Percentiles rank a stretch among this genome's conserved stretches.
Evolutionary conservation across 2,113 vertebrate species (phyloP).

Genomic region (Saguinus midas): DNA sequence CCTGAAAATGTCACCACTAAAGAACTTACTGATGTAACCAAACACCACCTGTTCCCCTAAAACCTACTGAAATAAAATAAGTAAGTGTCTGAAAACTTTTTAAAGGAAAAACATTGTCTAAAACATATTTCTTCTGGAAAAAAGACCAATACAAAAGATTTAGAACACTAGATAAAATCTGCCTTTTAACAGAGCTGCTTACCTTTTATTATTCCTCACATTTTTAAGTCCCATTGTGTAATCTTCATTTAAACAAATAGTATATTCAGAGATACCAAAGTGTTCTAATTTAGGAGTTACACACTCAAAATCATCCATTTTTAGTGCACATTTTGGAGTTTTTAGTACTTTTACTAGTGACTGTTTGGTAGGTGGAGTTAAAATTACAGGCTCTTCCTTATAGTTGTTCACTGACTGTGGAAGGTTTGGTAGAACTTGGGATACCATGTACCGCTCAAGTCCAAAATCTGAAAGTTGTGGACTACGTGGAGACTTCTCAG

Average conservation of each 20-base stretch:
- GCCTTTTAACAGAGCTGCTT: constrained; percentile 45
- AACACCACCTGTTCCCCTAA: no score
- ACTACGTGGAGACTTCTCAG: constrained; percentile 72
- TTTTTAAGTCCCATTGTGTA: constrained; percentile 91
- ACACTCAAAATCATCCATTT: constrained; percentile 87
- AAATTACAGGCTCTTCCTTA: constrained; percentile 25
- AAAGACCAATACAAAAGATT: not conserved
- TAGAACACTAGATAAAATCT: not conserved
- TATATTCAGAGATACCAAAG: constrained; percentile 91
- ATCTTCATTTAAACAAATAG: constrained; percentile 91
- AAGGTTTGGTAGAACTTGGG: constrained; percentile 67
- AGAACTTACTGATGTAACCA: no score
- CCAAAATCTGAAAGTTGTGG: constrained; percentile 94
- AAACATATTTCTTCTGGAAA: not conserved
- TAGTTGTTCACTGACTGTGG: fast-evolving
- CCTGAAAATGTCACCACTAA: not conserved
- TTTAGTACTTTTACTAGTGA: constrained; percentile 69
- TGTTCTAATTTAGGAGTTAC: constrained; percentile 88
- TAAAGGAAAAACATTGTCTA: not conserved
- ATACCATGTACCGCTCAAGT: constrained; percentile 87
- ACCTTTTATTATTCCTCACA: constrained; percentile 76
- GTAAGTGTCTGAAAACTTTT: not conserved
- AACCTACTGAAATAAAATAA: no score
- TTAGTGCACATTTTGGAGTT: constrained; percentile 88
- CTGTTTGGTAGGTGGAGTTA: constrained; percentile 19